Evolutionary conservation across 2,797 vertebrate species (phyloP), one percentile per base, ranked within the genome.

Genomic region (Atherinosoma microstoma): DNA sequence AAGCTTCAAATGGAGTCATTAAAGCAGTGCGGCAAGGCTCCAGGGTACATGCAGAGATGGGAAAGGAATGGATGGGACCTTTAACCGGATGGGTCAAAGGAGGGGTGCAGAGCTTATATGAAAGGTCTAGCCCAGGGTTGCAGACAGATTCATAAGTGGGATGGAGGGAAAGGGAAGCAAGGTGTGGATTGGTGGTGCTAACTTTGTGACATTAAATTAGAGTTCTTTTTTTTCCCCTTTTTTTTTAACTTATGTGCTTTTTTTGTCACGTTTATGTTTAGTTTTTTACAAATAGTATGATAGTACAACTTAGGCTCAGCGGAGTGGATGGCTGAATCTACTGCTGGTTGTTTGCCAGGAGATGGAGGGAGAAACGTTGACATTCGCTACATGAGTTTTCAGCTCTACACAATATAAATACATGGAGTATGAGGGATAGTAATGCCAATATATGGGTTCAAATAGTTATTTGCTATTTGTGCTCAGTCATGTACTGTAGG

Each of bases 321-420:
- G 87, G 93, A 78, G 85, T 91, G 83, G 76, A 76, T 80, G 75
- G 73, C 84, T 93, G 88, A 84, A 89, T 90, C 93, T 94, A 91
- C 89, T 95, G 96, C 95, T 97, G 96, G 96, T 95, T 92, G 89
- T 82, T 88, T 77, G 78, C 80, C 90, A 88, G 87, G 91, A 87
- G 83, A 86, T 67, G 89, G 92, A 92, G 91, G 85, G 87, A 86
- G 84, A 84, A 80, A 84, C 61, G 65, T 47, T 64, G 86, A 90
- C 40, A 0, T 79, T 91, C 35, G 53, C 92, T 94, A 92, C 93
- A 89, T 87, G 75, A 85, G 70, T 80, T 84, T 79, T 87, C 57
- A 75, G 51, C 76, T 65, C 67, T 87, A 88, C 83, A 89, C 84
- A 75, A 86, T 87, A 90, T 80, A 90, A 87, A 91, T 72, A 88